Percentiles rank a stretch among this genome's conserved stretches.
These are phyloP conservation scores for Fragum fragum DNA, from an alignment of 2,888 invertebrate species.

Conservation along the genomic window DNA sequence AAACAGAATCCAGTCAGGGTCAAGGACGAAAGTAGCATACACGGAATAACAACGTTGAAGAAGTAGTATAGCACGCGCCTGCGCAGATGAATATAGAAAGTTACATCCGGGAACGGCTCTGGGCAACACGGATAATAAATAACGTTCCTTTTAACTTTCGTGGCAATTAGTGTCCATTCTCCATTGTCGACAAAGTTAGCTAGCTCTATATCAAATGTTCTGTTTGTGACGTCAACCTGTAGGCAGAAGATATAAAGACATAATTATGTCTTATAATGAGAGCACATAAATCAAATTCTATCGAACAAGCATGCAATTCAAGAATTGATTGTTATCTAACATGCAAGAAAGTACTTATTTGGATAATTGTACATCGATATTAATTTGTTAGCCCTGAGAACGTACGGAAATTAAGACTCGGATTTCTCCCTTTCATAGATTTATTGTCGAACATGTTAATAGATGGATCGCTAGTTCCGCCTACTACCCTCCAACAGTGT, in stretches of 20 bases:
- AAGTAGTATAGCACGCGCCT: conserved; percentile 88
- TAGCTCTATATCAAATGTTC: conserved; percentile 87
- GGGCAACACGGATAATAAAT: conserved; percentile 88
- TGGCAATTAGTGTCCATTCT: conserved; percentile 88
- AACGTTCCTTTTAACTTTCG: conserved; percentile 87
- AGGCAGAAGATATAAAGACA: neutral
- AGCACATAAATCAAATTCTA: no score
- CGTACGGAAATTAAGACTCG: no score
- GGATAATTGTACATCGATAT: no score
- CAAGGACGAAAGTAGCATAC: conserved; percentile 89
- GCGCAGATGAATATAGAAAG: conserved; percentile 88
- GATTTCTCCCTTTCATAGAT: no score
- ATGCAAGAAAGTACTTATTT: no score
- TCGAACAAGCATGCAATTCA: no score
- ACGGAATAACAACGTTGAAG: conserved; percentile 89
- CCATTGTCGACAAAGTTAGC: conserved; percentile 89
- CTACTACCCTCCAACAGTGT: no score
- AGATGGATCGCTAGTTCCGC: no score
- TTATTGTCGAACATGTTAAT: no score
- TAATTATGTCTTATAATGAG: no score
- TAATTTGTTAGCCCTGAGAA: no score
- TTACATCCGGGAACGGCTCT: conserved; percentile 88
- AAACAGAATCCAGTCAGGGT: conserved; percentile 88
- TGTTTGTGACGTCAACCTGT: conserved; percentile 83
- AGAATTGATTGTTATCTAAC: no score